These are phyloP conservation scores for Sylvilagus bachmani DNA, from an alignment of 2,113 vertebrate species.

Conservation along the genomic window DNA sequence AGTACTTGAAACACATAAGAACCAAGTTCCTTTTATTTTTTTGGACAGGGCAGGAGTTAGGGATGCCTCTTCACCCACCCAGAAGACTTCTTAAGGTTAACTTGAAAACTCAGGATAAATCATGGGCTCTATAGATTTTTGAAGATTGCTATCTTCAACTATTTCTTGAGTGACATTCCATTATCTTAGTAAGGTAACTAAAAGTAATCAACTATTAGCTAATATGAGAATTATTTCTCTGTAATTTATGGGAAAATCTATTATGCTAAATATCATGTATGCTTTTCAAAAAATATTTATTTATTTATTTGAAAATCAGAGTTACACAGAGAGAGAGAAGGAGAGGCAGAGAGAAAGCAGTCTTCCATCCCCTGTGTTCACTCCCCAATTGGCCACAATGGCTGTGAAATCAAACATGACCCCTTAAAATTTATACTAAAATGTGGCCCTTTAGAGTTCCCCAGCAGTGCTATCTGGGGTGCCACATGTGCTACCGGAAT, in stretches of 20 bases:
- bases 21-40: neutral
- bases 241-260: conserved; percentile 42
- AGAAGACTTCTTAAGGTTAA: neutral
- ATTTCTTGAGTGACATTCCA: neutral
- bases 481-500: too few species aligned
- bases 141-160: neutral
- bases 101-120: neutral
- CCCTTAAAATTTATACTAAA: too few species aligned
- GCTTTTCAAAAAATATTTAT: neutral
- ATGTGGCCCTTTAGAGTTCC: too few species aligned
- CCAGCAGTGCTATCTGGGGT: too few species aligned
- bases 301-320: too few species aligned
- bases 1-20: neutral
- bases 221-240: conserved; percentile 15
- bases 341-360: too few species aligned
- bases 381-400: too few species aligned
- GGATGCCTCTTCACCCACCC: neutral
- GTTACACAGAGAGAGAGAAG: too few species aligned
- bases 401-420: too few species aligned
- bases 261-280: conserved; percentile 42
- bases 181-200: neutral
- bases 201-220: neutral
- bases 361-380: too few species aligned
- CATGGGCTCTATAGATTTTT: too few species aligned
- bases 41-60: neutral